Percentiles rank a stretch among this genome's conserved stretches.
These are phyloP conservation scores for Apantesis nais DNA, from an alignment of 2,888 invertebrate species.

Conservation along the genomic window DNA sequence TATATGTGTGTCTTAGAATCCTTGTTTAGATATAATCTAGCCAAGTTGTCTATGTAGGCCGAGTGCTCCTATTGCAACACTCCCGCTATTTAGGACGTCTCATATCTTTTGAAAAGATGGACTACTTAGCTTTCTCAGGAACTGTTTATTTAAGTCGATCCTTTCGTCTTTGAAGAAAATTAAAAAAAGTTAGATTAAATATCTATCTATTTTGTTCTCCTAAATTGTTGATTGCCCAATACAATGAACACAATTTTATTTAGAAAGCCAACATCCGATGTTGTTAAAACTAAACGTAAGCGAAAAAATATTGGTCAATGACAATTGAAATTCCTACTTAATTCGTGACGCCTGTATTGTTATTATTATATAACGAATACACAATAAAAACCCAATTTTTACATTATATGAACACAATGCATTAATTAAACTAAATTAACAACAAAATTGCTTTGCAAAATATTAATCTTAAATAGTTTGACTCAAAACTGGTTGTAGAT, in stretches of 20 bases:
- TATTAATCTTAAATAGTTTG: conserved; percentile 42
- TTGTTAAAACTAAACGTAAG: conserved; percentile 15
- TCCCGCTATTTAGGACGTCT: conserved; percentile 12
- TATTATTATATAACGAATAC: conserved; percentile 29
- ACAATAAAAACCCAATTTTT: conserved; percentile 21
- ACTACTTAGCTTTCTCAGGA: conserved; percentile 7
- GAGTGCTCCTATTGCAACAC: conserved; percentile 3
- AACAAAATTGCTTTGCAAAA: conserved; percentile 55
- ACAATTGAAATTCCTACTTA: conserved; percentile 19
- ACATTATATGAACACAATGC: background rate
- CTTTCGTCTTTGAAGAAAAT: conserved; percentile 9
- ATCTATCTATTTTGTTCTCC: background rate
- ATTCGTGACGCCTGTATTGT: conserved; percentile 34
- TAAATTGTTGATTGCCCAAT: conserved; percentile 10
- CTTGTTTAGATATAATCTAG: background rate
- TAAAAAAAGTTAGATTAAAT: conserved; percentile 6
- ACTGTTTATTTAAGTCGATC: background rate
- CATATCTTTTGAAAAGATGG: conserved; percentile 17
- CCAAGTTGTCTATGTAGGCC: background rate
- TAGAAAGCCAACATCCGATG: conserved; percentile 12
- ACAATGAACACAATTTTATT: background rate
- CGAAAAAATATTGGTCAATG: conserved; percentile 40
- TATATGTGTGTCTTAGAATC: background rate
- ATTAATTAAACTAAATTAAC: conserved; percentile 6
- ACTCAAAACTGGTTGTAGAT: conserved; percentile 63